Percentiles rank a stretch among this genome's conserved stretches.
phyloP scores from a whole-genome alignment of 2,888 invertebrate genomes.

The Limnephilus auricula region DNA sequence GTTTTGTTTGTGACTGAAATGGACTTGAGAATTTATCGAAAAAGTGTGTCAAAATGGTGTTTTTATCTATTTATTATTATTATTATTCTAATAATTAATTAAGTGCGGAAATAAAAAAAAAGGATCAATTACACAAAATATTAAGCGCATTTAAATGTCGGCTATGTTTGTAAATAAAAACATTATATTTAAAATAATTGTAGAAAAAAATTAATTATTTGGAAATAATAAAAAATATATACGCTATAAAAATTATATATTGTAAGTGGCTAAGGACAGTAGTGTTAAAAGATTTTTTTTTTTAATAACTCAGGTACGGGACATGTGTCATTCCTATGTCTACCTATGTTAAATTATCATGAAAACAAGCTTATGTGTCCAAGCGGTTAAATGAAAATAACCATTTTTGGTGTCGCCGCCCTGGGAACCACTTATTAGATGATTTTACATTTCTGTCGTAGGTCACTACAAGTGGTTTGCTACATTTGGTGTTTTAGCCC shows the following conservation, averaged over 20 bases:
- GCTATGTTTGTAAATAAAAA: neutral
- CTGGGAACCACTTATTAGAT: no score
- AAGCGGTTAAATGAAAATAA: no score
- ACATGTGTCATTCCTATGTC: no score
- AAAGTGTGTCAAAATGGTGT: neutral
- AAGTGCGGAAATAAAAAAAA: neutral
- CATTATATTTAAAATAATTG: neutral
- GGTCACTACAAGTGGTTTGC: no score
- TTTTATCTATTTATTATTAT: neutral
- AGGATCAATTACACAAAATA: neutral
- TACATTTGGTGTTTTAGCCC: no score
- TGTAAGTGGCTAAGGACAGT: neutral
- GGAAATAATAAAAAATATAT: neutral
- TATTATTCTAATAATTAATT: neutral
- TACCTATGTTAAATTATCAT: no score
- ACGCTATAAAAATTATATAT: neutral
- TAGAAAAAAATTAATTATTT: neutral
- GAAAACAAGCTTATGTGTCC: no score
- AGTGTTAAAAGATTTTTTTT: neutral
- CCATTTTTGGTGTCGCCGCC: no score
- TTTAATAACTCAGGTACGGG: no score
- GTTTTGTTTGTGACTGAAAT: slow-evolving; percentile 2
- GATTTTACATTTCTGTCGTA: no score
- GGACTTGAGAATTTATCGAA: slow-evolving; percentile 2
- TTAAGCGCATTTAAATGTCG: neutral